Evolutionary conservation across 2,888 invertebrate genomes (phyloP).

Genomic region (Aplocera efformata): DNA sequence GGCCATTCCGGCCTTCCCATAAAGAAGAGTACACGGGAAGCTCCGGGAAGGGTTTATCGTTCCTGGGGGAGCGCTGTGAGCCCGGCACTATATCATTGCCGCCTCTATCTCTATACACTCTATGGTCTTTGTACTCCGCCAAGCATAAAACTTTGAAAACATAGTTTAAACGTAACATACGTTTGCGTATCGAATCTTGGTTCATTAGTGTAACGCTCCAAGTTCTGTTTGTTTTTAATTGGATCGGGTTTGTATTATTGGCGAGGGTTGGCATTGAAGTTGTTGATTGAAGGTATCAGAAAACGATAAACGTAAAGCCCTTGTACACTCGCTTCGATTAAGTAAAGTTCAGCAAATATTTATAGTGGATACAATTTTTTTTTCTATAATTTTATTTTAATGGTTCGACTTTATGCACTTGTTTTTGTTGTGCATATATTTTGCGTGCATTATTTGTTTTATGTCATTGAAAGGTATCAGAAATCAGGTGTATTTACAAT

Average conservation of each 20-base stretch:
- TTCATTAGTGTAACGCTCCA: conserved; percentile 29
- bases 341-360: too few relatives aligned
- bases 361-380: too few relatives aligned
- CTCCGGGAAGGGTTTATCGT: conserved; percentile 77
- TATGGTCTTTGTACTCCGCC: conserved; percentile 59
- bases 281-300: too few relatives aligned
- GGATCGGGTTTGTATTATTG: neutral
- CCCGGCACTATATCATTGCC: conserved; percentile 79
- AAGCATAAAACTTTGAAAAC: conserved; percentile 60
- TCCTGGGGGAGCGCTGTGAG: conserved; percentile 72
- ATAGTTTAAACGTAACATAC: conserved; percentile 49
- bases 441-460: too few relatives aligned
- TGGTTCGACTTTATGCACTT: too few relatives aligned
- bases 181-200: conserved; percentile 34
- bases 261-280: neutral
- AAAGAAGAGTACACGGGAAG: conserved; percentile 79
- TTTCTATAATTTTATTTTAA: too few relatives aligned
- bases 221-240: conserved; percentile 9
- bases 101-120: conserved; percentile 66
- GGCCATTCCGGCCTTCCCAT: conserved; percentile 77
- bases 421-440: too few relatives aligned
- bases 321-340: too few relatives aligned
- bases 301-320: neutral
- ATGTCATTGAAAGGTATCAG: too few relatives aligned
- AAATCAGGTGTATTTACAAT: too few relatives aligned